These are phyloP conservation scores for Stichopus chloronotus DNA, from an alignment of 35 echinoderm and acorn worm genomes.

Conservation along the genomic window DNA sequence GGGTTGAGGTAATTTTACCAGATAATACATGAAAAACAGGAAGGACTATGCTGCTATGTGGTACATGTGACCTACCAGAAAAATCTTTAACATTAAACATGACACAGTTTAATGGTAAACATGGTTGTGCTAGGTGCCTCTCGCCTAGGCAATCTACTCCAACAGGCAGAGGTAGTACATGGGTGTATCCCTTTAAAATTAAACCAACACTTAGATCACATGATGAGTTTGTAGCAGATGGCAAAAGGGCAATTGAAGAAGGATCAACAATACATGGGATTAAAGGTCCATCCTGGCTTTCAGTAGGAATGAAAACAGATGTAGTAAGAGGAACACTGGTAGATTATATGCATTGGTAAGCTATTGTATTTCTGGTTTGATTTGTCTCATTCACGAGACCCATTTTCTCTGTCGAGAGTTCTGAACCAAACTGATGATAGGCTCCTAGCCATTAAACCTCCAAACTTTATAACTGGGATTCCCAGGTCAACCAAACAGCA, in stretches of 20 bases:
- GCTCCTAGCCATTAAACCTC: slow-evolving; percentile 19
- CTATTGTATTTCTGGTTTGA: slow-evolving; percentile 42
- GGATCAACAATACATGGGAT: background rate
- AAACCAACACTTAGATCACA: background rate
- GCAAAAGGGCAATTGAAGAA: background rate
- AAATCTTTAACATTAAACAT: slow-evolving; percentile 26
- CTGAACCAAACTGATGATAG: slow-evolving; percentile 1
- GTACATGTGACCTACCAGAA: slow-evolving; percentile 32
- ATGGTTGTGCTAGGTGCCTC: background rate
- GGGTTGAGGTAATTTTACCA: too few relatives aligned
- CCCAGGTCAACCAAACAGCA: slow-evolving; percentile 3
- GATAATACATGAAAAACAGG: background rate
- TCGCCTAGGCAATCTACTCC: background rate
- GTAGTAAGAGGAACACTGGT: background rate
- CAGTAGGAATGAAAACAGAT: background rate
- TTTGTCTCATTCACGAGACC: background rate
- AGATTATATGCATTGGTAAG: slow-evolving; percentile 52
- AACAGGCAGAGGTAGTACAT: background rate
- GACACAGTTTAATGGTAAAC: slow-evolving; percentile 45
- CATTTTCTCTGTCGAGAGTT: background rate
- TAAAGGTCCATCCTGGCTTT: background rate
- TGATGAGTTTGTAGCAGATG: background rate
- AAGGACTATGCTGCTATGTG: background rate
- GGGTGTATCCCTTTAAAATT: background rate
- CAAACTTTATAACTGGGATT: slow-evolving; percentile 20